Evolutionary conservation across 2,888 invertebrate genomes (phyloP), one percentile per base, ranked within the genome.

Genomic region (Agonopterix arenella): DNA sequence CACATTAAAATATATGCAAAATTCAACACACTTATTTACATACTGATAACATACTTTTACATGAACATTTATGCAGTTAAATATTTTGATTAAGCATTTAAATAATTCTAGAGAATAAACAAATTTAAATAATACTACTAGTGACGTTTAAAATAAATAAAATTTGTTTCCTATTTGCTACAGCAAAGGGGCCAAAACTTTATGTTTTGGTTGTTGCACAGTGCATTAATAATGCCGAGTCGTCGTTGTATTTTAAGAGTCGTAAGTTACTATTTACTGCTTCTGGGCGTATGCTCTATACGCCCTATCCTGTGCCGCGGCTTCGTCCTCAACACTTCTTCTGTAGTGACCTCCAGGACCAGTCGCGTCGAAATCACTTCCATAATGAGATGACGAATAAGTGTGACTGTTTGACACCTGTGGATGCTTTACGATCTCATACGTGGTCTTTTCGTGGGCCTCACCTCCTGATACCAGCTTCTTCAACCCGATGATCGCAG

Each of bases 401-500:
- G 93, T 92, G 69, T 95, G 94, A 62, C 92, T 92, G 71, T 94
- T 94, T 47, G 93, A 93, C 49, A 95, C 92, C 68, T 94, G 93
- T n/a, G 96, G 96, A 78, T 95, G 94, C 74, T 96, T 96, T 49
- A 96, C 93, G 60, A 96, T 95, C 80, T 96, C 96, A 60, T 95
- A 94, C 4, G 95, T 95, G 0, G 95, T 95, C 76, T 95, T 95
- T 66, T 95, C 94, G 52, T 93, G 91, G 11, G 92, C 91, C 56
- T 93, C 93, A 47, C 90, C 90, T 16, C 85, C 79, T 5, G 92
- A 91, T 36, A 96, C 92, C 37, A 96, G 84, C 65, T 95, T 95
- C 88, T 96, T 96, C 49, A 96, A 82, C 0, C 94, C 96, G 60
- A 96, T 93, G 57, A 96, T 93, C 16, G 93, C 93, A 56, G 94